Percentiles rank a stretch among this genome's conserved stretches.
Conservation (phyloP, 2,113 vertebrate genomes). For the Antechinus stuartii region DNA sequence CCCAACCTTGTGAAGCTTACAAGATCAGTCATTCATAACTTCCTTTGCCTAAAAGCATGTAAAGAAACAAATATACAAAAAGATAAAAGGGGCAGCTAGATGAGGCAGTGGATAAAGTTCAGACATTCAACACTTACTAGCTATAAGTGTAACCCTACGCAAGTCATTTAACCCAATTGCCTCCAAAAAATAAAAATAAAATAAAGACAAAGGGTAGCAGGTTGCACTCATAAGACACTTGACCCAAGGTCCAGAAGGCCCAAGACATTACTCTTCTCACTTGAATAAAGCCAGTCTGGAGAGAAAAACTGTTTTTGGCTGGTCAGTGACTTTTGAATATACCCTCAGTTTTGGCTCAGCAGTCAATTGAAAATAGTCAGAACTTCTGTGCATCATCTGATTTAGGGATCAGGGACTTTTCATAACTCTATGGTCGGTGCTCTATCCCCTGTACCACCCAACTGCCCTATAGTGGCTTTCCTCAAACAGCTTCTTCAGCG, state of each 20-base stretch:
- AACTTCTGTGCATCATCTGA: background rate
- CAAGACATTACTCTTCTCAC: background rate
- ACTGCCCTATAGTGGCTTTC: background rate
- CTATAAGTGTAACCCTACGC: too few species aligned
- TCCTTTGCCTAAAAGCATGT: background rate
- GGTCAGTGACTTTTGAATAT: background rate
- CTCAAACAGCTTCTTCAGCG: background rate
- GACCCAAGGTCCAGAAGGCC: background rate
- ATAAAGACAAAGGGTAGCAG: background rate
- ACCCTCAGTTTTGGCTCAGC: background rate
- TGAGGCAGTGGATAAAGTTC: too few species aligned
- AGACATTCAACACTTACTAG: too few species aligned
- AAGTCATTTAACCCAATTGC: too few species aligned
- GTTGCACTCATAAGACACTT: background rate
- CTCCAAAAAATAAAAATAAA: too few species aligned
- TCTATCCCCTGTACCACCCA: too few species aligned
- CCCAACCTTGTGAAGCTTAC: background rate
- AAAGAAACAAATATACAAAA: background rate
- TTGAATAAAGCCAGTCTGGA: background rate
- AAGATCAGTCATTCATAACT: background rate
- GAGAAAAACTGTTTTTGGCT: background rate
- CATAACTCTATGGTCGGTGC: background rate
- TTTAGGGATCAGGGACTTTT: background rate
- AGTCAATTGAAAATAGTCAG: background rate
- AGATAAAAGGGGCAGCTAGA: background rate